A percentile compares a stretch with the other conserved stretches of the same genome.
Conservation (phyloP, 2,888 invertebrate species). For the Suillia variegata region DNA sequence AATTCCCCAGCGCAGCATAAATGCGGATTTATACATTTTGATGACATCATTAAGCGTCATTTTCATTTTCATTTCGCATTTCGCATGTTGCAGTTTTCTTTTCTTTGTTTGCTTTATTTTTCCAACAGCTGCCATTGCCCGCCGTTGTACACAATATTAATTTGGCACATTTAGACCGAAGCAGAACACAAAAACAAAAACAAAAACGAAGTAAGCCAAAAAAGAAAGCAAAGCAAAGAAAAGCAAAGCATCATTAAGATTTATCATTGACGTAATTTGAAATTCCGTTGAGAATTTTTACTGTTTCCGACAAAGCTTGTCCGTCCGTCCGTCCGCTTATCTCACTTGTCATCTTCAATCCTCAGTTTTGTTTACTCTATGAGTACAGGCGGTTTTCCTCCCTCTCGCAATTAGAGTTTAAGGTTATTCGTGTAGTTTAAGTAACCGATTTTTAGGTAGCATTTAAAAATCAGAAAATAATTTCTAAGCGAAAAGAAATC, state of each 20-base stretch:
- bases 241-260: not conserved
- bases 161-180: not conserved
- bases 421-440: too few relatives aligned
- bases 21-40: not conserved
- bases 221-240: not conserved
- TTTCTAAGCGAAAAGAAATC: too few relatives aligned
- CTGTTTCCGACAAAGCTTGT: not conserved
- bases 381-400: too few relatives aligned
- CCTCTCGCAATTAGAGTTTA: too few relatives aligned
- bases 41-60: not conserved
- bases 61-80: not conserved
- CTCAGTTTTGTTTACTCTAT: too few relatives aligned
- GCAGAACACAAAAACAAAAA: not conserved
- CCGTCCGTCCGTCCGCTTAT: not conserved
- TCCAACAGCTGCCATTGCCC: not conserved
- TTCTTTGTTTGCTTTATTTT: not conserved
- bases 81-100: too few relatives aligned
- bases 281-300: too few relatives aligned
- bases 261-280: conserved; percentile 15
- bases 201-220: too few relatives aligned
- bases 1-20: not conserved
- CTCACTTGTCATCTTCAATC: not conserved
- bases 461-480: too few relatives aligned
- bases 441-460: too few relatives aligned
- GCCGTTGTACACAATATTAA: not conserved